Base-by-base conservation (phyloP, 2,797 vertebrate species). In the Liasis olivaceus region DNA sequence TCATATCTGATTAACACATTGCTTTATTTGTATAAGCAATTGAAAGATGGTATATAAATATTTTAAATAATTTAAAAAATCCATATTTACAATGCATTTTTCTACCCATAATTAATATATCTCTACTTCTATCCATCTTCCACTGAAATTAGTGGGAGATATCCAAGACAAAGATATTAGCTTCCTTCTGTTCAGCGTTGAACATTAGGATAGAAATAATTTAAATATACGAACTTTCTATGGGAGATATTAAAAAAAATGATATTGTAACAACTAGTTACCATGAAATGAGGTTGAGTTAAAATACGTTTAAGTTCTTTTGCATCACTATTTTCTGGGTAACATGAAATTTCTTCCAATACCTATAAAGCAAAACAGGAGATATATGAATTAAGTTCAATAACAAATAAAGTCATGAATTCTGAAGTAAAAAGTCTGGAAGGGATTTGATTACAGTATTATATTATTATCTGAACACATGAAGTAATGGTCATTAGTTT, bases 241-340 rank as follows among this genome's bases (percentile, higher is more conserved):
- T 42, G 42, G 42, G 31, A 56, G 59, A 59, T 59, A 86, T 15
- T 86, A 31, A 9, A 22, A 81, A 42, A 88, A 47, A 12, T 54
- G 31, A 13, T 51, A 69, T 13, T 81, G n/a, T 0, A 94, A 22
- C 26, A 92, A 91, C 90, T 94, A 96, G 98, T 98, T 97, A 99
- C 99, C 99, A 99, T 99, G 98, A 99, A 99, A 98, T 99, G 99
- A 93, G 99, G 99, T 98, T 99, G 99, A 95, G 99, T 99, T 98
- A 99, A 98, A 97, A 99, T 99, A 97, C 99, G 98, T 96, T 99
- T 98, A 96, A 99, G 98, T 95, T 99, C 99, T 96, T 99, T 99
- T 96, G 98, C 99, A 94, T 99, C 99, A 97, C 97, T 98, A 97
- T 99, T 99, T 96, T 99, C 99, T 94, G 98, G 98, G 98, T 99